Evolutionary conservation across 2,113 vertebrate genomes (phyloP).

Genomic region (Tricholaema leucomelas): DNA sequence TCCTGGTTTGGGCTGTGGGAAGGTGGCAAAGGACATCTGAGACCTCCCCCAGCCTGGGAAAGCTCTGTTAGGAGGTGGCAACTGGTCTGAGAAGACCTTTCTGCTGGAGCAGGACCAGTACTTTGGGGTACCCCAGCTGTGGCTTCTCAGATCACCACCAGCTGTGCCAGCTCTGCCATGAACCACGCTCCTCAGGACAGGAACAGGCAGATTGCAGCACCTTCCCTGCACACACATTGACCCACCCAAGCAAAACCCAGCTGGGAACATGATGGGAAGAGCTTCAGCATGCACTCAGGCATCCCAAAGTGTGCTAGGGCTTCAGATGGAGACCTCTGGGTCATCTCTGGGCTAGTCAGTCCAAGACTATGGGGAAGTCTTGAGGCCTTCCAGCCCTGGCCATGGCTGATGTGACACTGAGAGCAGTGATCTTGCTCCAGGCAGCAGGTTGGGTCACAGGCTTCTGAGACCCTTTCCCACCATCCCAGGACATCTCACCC

Average conservation of each 20-base stretch:
- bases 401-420: not conserved
- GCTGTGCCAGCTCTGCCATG: not conserved
- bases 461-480: not conserved
- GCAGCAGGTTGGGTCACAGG: not conserved
- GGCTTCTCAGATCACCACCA: not conserved
- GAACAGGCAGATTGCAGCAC: not conserved
- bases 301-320: not conserved
- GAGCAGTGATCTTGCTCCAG: not conserved
- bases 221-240: not conserved
- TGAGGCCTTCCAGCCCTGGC: not conserved
- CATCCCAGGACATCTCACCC: not conserved
- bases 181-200: fast-evolving
- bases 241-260: not conserved
- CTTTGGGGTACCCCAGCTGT: not conserved
- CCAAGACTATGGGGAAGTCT: not conserved
- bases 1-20: fast-evolving
- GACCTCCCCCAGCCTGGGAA: not conserved
- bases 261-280: not conserved
- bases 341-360: not conserved
- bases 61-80: not conserved
- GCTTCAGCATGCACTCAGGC: not conserved
- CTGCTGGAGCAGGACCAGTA: not conserved
- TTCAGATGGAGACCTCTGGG: no score
- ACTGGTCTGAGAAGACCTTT: not conserved
- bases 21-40: not conserved